Base-by-base conservation (phyloP, 2,888 invertebrate species). In the Molorchus minor region DNA sequence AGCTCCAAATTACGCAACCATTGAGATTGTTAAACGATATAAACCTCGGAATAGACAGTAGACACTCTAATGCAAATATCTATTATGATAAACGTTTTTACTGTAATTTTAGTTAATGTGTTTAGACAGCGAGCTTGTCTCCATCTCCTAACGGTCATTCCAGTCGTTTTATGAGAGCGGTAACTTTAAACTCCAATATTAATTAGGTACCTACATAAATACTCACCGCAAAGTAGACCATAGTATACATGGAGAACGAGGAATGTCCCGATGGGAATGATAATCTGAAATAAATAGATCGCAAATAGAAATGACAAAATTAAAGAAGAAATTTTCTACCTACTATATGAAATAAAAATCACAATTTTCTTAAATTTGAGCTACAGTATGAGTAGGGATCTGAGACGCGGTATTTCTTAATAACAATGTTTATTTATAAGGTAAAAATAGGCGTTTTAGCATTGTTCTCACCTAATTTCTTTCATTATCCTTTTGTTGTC, bases 251-350 rank as follows among this genome's bases (percentile, higher is more conserved):
- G 10, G 93, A 91, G 83, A 94, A 94, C 10, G 94, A 94, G 12
- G 95, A 92, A 81, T 95, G 95, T 16, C 95, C 95, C 64, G 94
- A 94, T 56, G 94, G 94, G 82, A 96, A 96, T 19, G 95, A 95
- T 61, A 95, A 85, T 75, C 88, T 86, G 80, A 59, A 79, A 79
- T 41, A n/a, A n/a, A n/a, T n/a, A n/a, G n/a, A n/a, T n/a, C n/a
- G n/a, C n/a, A n/a, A n/a, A n/a, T n/a, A n/a, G n/a, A n/a, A n/a
- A n/a, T n/a, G n/a, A n/a, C n/a, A n/a, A n/a, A n/a, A n/a, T n/a
- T n/a, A n/a, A n/a, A n/a, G n/a, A n/a, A n/a, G n/a, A n/a, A n/a
- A n/a, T n/a, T n/a, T n/a, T n/a, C n/a, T n/a, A n/a, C n/a, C n/a
- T n/a, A n/a, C n/a, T n/a, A n/a, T n/a, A n/a, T n/a, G n/a, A n/a